A percentile compares a stretch with the other conserved stretches of the same genome.
Conservation (phyloP, 1,140 invertebrate genomes). For the Cherax destructor region DNA sequence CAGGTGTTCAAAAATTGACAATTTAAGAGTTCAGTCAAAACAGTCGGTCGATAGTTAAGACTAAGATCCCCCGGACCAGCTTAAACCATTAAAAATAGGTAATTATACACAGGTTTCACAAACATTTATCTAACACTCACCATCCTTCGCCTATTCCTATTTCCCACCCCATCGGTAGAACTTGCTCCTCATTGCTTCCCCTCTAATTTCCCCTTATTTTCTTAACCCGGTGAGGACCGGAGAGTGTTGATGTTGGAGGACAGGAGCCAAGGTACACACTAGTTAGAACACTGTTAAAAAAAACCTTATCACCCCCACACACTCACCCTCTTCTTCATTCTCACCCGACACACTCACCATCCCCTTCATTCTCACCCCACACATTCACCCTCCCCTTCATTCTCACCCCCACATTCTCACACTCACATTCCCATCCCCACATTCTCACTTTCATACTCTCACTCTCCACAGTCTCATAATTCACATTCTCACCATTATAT, state of each 20-base stretch:
- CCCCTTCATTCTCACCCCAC: not conserved
- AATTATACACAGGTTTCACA: not conserved
- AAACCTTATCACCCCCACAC: not conserved
- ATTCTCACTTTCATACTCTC: not conserved
- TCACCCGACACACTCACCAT: not conserved
- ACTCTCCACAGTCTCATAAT: no score
- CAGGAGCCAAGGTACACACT: constrained; percentile 1
- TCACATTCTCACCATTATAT: no score
- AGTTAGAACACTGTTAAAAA: not conserved
- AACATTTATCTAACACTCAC: not conserved
- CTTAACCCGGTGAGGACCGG: constrained; percentile 10
- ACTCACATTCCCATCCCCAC: not conserved
- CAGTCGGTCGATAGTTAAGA: no score
- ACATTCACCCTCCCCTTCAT: not conserved
- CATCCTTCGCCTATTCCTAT: not conserved
- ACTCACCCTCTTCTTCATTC: not conserved
- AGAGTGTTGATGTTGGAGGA: constrained; percentile 14
- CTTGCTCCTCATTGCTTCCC: not conserved
- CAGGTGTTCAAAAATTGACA: no score
- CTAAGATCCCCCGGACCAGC: no score
- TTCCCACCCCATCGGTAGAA: not conserved
- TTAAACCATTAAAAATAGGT: not conserved
- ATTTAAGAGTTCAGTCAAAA: no score
- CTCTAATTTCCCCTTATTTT: constrained; percentile 30
- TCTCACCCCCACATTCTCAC: not conserved